Evolutionary conservation across 2,797 vertebrate genomes (phyloP).

Genomic region (Lacerta bilineata): DNA sequence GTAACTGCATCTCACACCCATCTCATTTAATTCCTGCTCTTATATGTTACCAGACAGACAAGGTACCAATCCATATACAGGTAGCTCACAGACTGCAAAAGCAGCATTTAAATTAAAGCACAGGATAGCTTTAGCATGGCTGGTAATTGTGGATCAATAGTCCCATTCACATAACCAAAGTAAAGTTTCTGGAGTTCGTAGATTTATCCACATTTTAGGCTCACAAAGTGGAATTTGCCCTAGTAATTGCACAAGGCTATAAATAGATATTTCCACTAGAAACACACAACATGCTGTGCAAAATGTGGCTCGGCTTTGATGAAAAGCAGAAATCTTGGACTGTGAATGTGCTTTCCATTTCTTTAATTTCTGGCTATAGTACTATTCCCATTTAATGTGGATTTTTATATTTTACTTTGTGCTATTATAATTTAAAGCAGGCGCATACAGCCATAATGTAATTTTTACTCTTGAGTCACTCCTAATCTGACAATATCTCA

Average conservation of each 20-base stretch:
- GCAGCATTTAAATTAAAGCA: background rate
- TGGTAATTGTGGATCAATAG: background rate
- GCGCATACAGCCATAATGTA: background rate
- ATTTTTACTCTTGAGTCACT: slow-evolving; percentile 36
- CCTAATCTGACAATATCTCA: slow-evolving; percentile 34
- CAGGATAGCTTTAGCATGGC: background rate
- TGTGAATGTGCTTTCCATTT: slow-evolving; percentile 65
- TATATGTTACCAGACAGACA: background rate
- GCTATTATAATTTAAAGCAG: slow-evolving; percentile 44
- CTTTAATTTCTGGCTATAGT: slow-evolving; percentile 63
- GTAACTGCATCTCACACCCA: background rate
- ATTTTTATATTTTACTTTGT: slow-evolving; percentile 42
- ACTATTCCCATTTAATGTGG: slow-evolving; percentile 50
- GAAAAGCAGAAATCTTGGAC: slow-evolving; percentile 54
- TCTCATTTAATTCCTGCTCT: background rate
- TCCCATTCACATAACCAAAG: background rate
- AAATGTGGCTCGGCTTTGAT: slow-evolving; percentile 49
- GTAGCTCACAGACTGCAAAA: background rate
- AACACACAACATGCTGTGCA: background rate
- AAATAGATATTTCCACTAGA: slow-evolving; percentile 67
- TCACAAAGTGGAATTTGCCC: slow-evolving; percentile 22
- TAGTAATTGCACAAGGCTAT: slow-evolving; percentile 41
- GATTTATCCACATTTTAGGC: background rate
- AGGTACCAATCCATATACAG: background rate
- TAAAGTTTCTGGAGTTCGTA: background rate